Base-by-base conservation (phyloP, 2,797 vertebrate species). In the Salmo trutta region DNA sequence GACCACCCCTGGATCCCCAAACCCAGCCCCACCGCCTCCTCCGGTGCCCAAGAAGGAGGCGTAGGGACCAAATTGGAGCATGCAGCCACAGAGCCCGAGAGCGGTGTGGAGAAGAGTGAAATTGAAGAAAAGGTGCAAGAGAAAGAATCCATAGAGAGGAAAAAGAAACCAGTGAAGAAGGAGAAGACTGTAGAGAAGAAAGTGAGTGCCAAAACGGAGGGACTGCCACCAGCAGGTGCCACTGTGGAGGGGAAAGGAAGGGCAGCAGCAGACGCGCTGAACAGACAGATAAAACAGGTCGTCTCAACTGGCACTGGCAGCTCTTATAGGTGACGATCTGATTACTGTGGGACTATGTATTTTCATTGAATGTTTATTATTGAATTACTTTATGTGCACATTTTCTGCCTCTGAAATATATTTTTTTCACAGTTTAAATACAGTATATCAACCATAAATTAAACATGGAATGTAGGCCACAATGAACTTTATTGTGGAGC, bases 1-100 rank as follows among this genome's bases (percentile, higher is more conserved):
- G 98, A 99, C 85, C 97, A 99, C 73, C 98, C 98, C 0, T 99
- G 98, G 98, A 99, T 99, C 88, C 97, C 97, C 81, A 99, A 97
- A 83, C 84, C 94, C 0, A 87, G 92, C 82, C 91, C 93, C 36
- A 89, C 93, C 3, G 76, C 93, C 1, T 73, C 92, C 1, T 21
- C 29, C 8, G n/a, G 33, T 4, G n/a, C 59, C 3, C 79, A 84
- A 3, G 85, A 93, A 19, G 84, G 91, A 3, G 80, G 81, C 84
- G 82, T 81, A 0, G 67, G 66, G 75, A 75, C 73, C 0, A 91
- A 92, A 81, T 71, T 41, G 71, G 88, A 92, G 77, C 89, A 79
- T 2, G 41, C 41, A 47, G 10, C 10, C 41, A 21, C 79, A 3
- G 89, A 95, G 90, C 81, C 82, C 33, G 94, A 94, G 66, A 91